Percentiles rank a stretch among this genome's conserved stretches.
phyloP scores from a whole-genome alignment of 1,140 invertebrate species.

The Caerostris darwini region DNA sequence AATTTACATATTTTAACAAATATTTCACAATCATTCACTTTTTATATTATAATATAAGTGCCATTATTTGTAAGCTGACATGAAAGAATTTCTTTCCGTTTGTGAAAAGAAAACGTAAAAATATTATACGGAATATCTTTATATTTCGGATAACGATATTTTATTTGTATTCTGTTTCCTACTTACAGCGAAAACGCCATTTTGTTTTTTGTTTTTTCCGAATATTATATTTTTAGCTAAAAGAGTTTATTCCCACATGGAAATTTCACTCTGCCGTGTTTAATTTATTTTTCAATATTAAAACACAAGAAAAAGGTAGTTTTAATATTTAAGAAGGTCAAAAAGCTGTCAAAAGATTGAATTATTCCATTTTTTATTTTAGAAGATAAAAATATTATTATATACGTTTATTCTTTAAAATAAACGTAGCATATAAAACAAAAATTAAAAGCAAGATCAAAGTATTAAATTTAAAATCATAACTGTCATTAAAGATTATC shows the following conservation, averaged over 20 bases:
- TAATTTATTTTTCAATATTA: not conserved
- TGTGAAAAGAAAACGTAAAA: not conserved
- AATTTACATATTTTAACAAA: too few species aligned
- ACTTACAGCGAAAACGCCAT: not conserved
- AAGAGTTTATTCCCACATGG: not conserved
- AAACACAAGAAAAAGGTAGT: not conserved
- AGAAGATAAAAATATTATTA: too few species aligned
- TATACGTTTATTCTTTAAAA: too few species aligned
- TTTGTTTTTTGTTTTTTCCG: not conserved
- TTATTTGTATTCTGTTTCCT: not conserved
- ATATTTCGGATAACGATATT: conserved; percentile 34
- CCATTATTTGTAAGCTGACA: conserved; percentile 54
- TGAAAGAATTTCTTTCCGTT: not conserved
- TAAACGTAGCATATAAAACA: too few species aligned
- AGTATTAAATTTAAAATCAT: too few species aligned
- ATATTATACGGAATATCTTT: conserved; percentile 19
- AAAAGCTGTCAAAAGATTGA: not conserved
- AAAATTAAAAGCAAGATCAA: too few species aligned
- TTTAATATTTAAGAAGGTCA: not conserved
- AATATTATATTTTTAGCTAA: too few species aligned
- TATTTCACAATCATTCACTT: too few species aligned
- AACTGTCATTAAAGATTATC: too few species aligned
- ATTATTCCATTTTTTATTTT: too few species aligned
- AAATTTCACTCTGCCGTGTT: not conserved
- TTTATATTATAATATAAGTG: not conserved